Base-by-base conservation (phyloP, 2,797 vertebrate genomes). In the Acipenser transmontanus region DNA sequence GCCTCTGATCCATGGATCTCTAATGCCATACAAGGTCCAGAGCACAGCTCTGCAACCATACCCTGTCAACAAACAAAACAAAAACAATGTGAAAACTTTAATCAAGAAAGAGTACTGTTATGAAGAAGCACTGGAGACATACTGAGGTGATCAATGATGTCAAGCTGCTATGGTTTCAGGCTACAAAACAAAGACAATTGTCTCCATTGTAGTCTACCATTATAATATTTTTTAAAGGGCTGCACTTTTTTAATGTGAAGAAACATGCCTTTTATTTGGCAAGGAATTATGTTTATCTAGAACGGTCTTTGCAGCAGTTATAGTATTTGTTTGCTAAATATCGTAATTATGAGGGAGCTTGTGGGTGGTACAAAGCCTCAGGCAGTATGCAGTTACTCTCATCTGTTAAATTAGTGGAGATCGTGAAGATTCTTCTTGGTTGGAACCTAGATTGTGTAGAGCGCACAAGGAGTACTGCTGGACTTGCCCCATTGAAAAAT, bases 31-130 rank as follows among this genome's bases (percentile, higher is more conserved):
- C 94, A 96, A 73, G 94, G 91, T 62, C 96, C 95, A 47, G 93
- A 93, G 78, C 88, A 95, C 73, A 97, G 83, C 85, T 97, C 94
- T 7, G 86, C 87, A 81, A 96, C 90, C 93, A 97, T 95, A 10
- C 82, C 87, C 96, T 98, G 75, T 34, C 78, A 81, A 63, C 68
- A 65, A 48, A 68, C 56, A 69, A 69, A 50, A 63, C 67, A 72
- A 34, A 72, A 71, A 75, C 66, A 11, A n/a, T 69, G 68, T 51
- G 59, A 56, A 34, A 50, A 50, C 63, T 70, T 66, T 70, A 34
- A 52, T 6, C 6, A 62, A 62, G 69, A 70, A 79, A 79, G 72
- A 70, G 65, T 68, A 61, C 72, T 59, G 73, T 79, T 77, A 72
- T 69, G 17, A 67, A 62, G 60, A 60, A 70, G 70, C 71, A 66